Evolutionary conservation across 2,888 invertebrate genomes (phyloP), one percentile per base, ranked within the genome.

Genomic region (Temnothorax unifasciatus): DNA sequence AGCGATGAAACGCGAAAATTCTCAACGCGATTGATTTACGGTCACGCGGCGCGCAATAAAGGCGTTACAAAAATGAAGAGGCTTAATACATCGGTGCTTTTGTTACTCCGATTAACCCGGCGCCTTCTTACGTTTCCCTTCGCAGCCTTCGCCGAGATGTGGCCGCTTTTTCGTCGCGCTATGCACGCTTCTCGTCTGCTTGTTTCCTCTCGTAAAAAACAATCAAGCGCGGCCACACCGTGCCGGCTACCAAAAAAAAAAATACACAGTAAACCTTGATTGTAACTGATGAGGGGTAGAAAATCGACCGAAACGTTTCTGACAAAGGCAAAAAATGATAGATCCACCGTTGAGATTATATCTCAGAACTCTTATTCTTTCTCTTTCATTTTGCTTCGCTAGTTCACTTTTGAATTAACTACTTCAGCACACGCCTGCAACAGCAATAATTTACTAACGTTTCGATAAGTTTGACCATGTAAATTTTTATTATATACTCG

Each of bases 1-100:
- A 85, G 75, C 79, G 79, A 85, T 87, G 89, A 90, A 91, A 92
- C 89, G 91, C 90, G 92, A 92, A 93, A 94, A 92, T 92, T 91
- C 87, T 44, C 34, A 73, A 29, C 69, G 44, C 73, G 57, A 52
- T 90, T 93, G 92, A 94, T 94, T 94, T 94, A 94, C 92, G 92
- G 87, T 86, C 50, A 21, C 54, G 82, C 71, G 87, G 29, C 85
- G 81, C 85, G 90, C 87, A 92, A 91, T 93, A 93, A 93, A 88
- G 91, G 91, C 92, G 93, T 93, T 93, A 93, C 93, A 92, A 92
- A 93, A 93, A 92, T 93, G 91, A 93, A 93, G 93, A 93, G 92
- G 92, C 93, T 93, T 92, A 92, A 93, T 93, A 92, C 91, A 87
- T 89, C 88, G 86, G 86, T 85, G 81, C 88, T 92, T 90, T 88